A percentile compares a stretch with the other conserved stretches of the same genome.
These are phyloP conservation scores for Pituophis catenifer DNA, from an alignment of 2,113 vertebrate genomes.

Conservation along the genomic window DNA sequence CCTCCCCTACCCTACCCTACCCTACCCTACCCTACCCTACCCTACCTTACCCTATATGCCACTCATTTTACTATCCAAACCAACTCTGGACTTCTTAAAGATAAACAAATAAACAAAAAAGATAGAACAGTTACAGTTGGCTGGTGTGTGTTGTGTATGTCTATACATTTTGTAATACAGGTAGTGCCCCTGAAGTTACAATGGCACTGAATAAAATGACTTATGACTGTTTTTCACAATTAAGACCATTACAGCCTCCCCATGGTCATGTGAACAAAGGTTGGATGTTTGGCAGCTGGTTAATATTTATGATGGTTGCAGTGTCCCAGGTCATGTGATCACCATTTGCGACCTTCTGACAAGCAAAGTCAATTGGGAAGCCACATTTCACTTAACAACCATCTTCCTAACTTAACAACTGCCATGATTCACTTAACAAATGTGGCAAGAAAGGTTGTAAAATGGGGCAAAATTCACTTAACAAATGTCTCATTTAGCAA, in stretches of 20 bases:
- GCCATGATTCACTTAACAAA: neutral
- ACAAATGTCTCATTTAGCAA: neutral
- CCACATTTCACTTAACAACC: neutral
- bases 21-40: no score
- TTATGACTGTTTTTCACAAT: neutral
- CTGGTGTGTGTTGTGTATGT: neutral
- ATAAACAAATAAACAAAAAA: slow-evolving; percentile 20
- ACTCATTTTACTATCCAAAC: neutral
- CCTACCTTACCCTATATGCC: neutral
- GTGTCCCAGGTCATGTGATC: neutral
- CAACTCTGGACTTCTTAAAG: neutral
- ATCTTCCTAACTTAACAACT: no score
- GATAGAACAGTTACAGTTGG: neutral
- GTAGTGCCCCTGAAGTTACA: neutral
- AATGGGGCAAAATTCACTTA: neutral
- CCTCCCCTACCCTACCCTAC: rapidly evolving
- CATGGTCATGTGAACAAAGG: neutral
- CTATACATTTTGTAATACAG: neutral
- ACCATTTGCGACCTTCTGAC: neutral
- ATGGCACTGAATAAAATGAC: neutral
- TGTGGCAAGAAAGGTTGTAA: neutral
- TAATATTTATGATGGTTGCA: neutral
- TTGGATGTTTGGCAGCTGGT: neutral
- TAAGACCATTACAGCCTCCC: neutral
- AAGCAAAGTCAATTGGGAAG: neutral